Percentiles rank a stretch among this genome's conserved stretches.
phyloP scores from a whole-genome alignment of 1,140 invertebrate species.

The Acromyrmex heyeri region DNA sequence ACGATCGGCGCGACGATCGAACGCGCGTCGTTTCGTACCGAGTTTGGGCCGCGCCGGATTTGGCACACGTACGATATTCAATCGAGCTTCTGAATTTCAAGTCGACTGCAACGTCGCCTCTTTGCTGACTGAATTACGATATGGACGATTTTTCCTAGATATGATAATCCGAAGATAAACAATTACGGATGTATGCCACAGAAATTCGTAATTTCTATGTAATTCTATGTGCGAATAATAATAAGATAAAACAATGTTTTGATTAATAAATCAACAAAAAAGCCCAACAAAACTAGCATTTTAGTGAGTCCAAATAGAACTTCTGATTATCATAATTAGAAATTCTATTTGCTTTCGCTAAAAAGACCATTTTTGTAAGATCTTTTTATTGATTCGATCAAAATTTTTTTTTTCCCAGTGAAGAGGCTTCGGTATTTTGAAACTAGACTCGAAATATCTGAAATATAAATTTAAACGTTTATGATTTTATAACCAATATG shows the following conservation, averaged over 20 bases:
- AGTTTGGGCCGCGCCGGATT: neutral
- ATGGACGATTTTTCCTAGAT: neutral
- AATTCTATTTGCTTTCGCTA: too few species aligned
- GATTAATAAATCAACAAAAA: too few species aligned
- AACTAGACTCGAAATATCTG: neutral
- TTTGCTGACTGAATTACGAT: neutral
- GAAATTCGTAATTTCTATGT: neutral
- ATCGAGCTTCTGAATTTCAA: slow-evolving; percentile 58
- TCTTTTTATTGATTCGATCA: too few species aligned
- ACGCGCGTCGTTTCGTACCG: slow-evolving; percentile 31
- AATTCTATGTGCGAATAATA: neutral
- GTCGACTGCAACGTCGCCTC: neutral
- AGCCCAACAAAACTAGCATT: too few species aligned
- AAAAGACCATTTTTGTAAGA: too few species aligned
- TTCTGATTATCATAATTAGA: too few species aligned
- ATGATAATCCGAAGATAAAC: neutral
- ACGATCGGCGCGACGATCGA: slow-evolving; percentile 68
- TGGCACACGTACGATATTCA: slow-evolving; percentile 51
- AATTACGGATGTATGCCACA: neutral
- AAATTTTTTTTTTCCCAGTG: too few species aligned
- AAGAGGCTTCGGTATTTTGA: neutral
- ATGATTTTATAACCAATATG: neutral
- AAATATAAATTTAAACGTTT: neutral
- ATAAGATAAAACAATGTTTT: neutral
- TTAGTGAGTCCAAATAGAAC: too few species aligned